Evolutionary conservation across 2,888 invertebrate species (phyloP).

Genomic region (Capitulum mitella): DNA sequence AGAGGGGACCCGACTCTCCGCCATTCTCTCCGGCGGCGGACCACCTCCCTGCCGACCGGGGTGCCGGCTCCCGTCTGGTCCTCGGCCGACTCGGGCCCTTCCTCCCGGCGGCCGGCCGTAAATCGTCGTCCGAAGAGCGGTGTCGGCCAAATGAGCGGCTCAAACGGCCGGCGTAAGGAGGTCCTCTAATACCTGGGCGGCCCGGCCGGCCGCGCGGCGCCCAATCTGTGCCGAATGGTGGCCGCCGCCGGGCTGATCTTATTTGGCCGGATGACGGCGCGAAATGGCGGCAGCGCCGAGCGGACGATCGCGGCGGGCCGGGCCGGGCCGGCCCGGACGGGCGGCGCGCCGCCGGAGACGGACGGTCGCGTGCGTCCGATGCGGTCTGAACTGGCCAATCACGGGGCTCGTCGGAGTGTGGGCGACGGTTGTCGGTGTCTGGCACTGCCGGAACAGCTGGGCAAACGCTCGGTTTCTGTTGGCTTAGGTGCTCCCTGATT

Average conservation of each 20-base stretch:
- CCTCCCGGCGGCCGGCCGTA: background rate
- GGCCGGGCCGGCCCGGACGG: background rate
- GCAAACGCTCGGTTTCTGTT: no score
- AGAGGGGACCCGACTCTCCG: no score
- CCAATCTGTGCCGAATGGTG: background rate
- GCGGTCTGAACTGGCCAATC: background rate
- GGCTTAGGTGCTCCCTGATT: no score
- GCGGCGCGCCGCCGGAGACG: background rate
- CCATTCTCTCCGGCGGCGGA: no score
- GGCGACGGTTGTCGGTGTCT: no score
- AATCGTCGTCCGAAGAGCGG: background rate
- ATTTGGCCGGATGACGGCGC: background rate
- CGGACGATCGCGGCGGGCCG: background rate
- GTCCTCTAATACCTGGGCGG: background rate
- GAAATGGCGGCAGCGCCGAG: background rate
- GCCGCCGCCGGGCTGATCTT: background rate
- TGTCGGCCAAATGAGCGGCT: background rate
- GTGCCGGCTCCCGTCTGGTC: no score
- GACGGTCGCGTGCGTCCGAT: background rate
- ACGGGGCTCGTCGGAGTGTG: no score
- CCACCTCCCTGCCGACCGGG: background rate
- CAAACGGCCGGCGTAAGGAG: background rate
- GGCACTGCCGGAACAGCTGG: no score
- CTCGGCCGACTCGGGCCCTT: background rate
- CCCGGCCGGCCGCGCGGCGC: background rate